Evolutionary conservation across 2,888 invertebrate genomes (phyloP).

Genomic region (Dryobota labecula): DNA sequence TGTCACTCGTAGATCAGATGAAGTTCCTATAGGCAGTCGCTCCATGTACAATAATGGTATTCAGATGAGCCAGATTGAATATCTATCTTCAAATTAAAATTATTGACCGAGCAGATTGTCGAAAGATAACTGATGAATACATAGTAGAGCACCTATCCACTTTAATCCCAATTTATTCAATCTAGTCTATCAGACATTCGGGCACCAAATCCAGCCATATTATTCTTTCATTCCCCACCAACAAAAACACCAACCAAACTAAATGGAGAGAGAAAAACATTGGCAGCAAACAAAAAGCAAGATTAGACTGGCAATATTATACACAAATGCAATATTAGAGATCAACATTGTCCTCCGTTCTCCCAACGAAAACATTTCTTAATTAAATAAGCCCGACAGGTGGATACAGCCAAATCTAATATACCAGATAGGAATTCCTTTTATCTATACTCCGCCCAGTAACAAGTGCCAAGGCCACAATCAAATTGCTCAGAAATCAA

Average conservation of each 20-base stretch:
- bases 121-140: neutral
- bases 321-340: slow-evolving; percentile 75
- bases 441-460: slow-evolving; percentile 70
- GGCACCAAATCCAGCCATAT: slow-evolving; percentile 20
- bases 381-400: slow-evolving; percentile 84
- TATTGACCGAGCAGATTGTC: neutral
- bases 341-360: slow-evolving; percentile 68
- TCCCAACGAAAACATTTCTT: slow-evolving; percentile 80
- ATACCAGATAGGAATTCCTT: slow-evolving; percentile 78
- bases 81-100: neutral
- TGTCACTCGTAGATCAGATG: too few species aligned
- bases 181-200: neutral
- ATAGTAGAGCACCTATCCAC: too few species aligned
- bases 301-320: slow-evolving; percentile 70
- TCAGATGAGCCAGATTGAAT: too few species aligned
- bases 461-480: slow-evolving; percentile 61
- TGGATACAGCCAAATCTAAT: slow-evolving; percentile 80
- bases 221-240: slow-evolving; percentile 41
- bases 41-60: too few species aligned
- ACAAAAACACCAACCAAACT: slow-evolving; percentile 30
- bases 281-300: slow-evolving; percentile 61
- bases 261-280: slow-evolving; percentile 62
- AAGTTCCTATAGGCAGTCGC: too few species aligned
- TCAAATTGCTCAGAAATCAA: slow-evolving; percentile 67
- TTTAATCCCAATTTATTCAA: neutral